Evolutionary conservation across 1,140 invertebrate genomes (phyloP), one percentile per base, ranked within the genome.

Genomic region (Drosophila melanogaster): DNA sequence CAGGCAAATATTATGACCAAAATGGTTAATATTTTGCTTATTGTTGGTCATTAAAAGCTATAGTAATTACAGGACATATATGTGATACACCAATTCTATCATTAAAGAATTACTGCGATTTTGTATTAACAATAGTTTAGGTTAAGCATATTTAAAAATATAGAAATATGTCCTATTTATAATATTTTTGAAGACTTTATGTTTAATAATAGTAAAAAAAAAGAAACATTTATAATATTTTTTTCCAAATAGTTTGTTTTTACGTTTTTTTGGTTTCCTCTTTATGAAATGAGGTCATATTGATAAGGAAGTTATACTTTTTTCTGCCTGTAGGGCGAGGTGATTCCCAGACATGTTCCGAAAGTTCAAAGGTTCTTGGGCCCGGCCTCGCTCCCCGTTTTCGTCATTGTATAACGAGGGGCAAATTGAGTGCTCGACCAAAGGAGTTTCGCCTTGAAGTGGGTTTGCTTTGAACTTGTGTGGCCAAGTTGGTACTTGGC

Each of bases 321-420:
- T 61, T 33, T 35, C 11, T 19, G 22, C 3, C 44, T 67, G 64
- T 12, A n/a, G 15, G 8, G 19, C 26, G 6, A 15, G 37, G 37
- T 51, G 19, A 7, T 54, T 40, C 15, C 44, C 55, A 75, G 64
- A 70, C 60, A 53, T 56, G 51, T 47, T 17, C 40, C 40, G 35
- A 89, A 89, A 89, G 84, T 89, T 89, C 84, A 89, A 89, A 89
- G 84, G 84, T 89, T 38, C 78, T 66, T 69, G 51, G 64, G 64
- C 43, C 41, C 43, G 64, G 60, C 59, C 60, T 66, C 58, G 59
- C 59, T 37, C 64, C 24, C 26, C 46, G 37, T 30, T 46, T 51
- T 50, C 51, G 44, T 55, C 58, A 79, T 87, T 87, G 84, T 89
- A 74, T 87, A 89, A 89, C 76, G 64, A 77, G 66, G 67, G 41